Conservation (phyloP, 2,113 vertebrate genomes). For the Echinops telfairi region DNA sequence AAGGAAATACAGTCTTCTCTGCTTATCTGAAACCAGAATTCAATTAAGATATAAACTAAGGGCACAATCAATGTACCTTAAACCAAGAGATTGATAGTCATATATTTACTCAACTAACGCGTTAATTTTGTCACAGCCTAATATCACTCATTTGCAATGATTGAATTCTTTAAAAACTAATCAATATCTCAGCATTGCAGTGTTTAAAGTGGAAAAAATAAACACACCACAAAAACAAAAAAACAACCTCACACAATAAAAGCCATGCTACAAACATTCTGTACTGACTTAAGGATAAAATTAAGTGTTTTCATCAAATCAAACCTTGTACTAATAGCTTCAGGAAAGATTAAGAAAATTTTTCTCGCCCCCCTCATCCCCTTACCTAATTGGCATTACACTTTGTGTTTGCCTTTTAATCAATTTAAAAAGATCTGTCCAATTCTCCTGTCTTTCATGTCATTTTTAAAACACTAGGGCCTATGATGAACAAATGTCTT, state of each 20-base stretch:
- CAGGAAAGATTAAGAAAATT: neutral
- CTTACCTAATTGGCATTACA: conserved; percentile 33
- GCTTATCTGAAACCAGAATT: neutral
- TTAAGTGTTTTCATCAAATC: neutral
- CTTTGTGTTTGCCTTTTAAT: conserved; percentile 43
- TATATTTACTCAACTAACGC: conserved; percentile 43
- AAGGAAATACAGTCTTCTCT: conserved; percentile 8
- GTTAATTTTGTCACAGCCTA: conserved; percentile 47
- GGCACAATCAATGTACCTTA: conserved; percentile 35
- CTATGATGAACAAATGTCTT: conserved; percentile 17
- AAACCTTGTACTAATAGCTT: conserved; percentile 19
- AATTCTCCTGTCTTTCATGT: neutral
- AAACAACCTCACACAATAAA: conserved; percentile 10
- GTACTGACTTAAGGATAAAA: neutral
- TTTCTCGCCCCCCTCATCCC: neutral
- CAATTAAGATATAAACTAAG: conserved; percentile 50
- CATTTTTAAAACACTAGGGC: neutral
- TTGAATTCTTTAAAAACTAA: conserved; percentile 45
- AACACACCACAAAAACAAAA: too few species aligned
- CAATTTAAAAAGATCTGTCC: conserved; percentile 43
- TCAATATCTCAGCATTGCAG: conserved; percentile 68
- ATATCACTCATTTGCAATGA: conserved; percentile 51
- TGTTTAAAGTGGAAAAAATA: conserved; percentile 53
- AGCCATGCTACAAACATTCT: conserved; percentile 26
- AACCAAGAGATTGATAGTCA: neutral